Evolutionary conservation across 2,888 invertebrate species (phyloP), one percentile per base, ranked within the genome.

Genomic region (Drosophila siamana): DNA sequence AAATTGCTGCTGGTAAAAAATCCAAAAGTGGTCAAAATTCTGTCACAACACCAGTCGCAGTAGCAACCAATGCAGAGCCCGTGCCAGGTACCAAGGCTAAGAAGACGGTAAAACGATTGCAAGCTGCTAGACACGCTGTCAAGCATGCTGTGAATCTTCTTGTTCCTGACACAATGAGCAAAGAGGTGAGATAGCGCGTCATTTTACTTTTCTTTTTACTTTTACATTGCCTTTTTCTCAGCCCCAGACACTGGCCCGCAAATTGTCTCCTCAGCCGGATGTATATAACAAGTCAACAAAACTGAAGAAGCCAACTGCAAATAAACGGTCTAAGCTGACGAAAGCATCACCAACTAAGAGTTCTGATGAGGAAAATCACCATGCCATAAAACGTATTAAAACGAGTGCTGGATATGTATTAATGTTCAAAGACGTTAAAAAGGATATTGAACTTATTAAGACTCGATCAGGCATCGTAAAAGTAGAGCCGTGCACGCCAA

Each of bases 401-500:
- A 85, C 78, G 1, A 67, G 75, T 15, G 82, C 89, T 11, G 90
- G 90, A 2, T 78, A 77, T 57, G 77, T 88, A 0, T 57, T 78
- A 0, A 82, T 52, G 1, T 33, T 43, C 28, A 71, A 28, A 8
- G 26, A 26, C 2, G 15, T n/a, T 55, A 24, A 68, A 57, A 41
- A 69, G 36, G 8, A 7, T 13, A 57, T 76, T 28, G 78, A 72
- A 9, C 55, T 70, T 6, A 56, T 90, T 15, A 74, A 84, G 22
- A 78, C 88, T 24, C 59, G 83, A 2, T 85, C 89, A 8, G 91
- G 92, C n/a, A 76, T 77, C n/a, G 80, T 92, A 2, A 66, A 75
- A 16, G 90, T 91, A 4, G 91, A 91, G 69, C 89, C 89, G 2
- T 30, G 77, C 4, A 89, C 91, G 0, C 92, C 92, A 4, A 73